A percentile compares a stretch with the other conserved stretches of the same genome.
Conservation (phyloP, 2,888 invertebrate genomes). For the Agrotis ipsilon region DNA sequence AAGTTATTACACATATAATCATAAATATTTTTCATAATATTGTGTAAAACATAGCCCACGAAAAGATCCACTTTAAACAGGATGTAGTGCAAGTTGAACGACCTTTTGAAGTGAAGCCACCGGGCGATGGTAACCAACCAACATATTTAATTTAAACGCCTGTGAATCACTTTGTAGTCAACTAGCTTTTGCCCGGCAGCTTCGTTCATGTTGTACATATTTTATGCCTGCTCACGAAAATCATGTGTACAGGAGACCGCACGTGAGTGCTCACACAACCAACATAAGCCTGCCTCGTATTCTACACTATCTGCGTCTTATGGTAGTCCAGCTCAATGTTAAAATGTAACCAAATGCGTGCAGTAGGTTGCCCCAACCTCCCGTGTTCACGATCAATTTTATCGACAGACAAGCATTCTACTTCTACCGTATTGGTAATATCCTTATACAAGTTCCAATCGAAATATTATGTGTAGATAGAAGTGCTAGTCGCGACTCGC, state of each 20-base stretch:
- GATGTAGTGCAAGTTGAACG: conserved; percentile 83
- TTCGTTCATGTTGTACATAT: conserved; percentile 52
- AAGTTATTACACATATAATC: neutral
- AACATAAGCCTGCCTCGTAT: neutral
- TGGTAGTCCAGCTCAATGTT: neutral
- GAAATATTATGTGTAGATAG: conserved; percentile 15
- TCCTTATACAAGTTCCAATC: conserved; percentile 34
- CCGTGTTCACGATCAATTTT: conserved; percentile 36
- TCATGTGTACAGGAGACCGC: conserved; percentile 9
- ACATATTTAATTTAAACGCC: conserved; percentile 74
- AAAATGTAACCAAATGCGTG: conserved; percentile 1
- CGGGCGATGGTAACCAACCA: conserved; percentile 74
- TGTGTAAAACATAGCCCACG: conserved; percentile 32
- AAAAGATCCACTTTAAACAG: conserved; percentile 72
- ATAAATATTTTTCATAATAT: conserved; percentile 16
- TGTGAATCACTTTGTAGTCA: conserved; percentile 76
- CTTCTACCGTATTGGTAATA: conserved; percentile 22
- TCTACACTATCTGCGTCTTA: neutral
- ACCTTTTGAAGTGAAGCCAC: conserved; percentile 78
- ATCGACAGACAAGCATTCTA: conserved; percentile 29
- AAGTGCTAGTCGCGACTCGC: conserved; percentile 1
- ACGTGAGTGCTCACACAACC: neutral
- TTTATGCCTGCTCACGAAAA: conserved; percentile 49
- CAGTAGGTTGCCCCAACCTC: conserved; percentile 8
- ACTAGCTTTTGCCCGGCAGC: conserved; percentile 63